Percentiles rank a stretch among this genome's conserved stretches.
These are phyloP conservation scores for Aptenodytes forsteri DNA, from an alignment of 2,113 vertebrate genomes.

Conservation along the genomic window DNA sequence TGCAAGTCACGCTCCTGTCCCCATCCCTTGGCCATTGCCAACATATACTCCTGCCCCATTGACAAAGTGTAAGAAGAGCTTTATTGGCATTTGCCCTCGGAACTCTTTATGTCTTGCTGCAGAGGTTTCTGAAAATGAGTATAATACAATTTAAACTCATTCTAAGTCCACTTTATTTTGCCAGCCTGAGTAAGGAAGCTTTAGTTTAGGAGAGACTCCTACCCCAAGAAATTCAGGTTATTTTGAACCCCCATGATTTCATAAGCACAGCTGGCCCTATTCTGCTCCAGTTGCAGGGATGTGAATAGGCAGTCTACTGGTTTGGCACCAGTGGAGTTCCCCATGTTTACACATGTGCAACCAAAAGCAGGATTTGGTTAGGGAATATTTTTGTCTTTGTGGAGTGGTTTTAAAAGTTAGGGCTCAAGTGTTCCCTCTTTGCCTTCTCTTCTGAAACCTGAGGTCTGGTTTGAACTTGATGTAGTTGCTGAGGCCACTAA, in stretches of 20 bases:
- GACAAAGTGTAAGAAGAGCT: not conserved
- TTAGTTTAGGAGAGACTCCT: not conserved
- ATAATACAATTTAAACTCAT: not conserved
- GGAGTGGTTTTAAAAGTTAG: not conserved
- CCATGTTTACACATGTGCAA: rapidly evolving
- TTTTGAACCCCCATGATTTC: not conserved
- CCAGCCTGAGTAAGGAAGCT: not conserved
- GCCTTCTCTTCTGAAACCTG: not conserved
- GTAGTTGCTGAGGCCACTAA: not conserved
- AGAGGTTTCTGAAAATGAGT: not conserved
- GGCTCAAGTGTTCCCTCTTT: not conserved
- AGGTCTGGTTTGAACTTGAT: not conserved
- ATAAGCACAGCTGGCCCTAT: not conserved
- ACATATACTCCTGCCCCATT: not conserved
- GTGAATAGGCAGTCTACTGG: not conserved
- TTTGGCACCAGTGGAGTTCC: not conserved
- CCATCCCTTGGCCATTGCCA: not conserved
- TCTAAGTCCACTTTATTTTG: not conserved
- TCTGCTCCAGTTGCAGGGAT: not conserved
- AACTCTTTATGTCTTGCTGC: not conserved
- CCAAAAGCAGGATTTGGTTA: not conserved
- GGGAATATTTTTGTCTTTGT: not conserved
- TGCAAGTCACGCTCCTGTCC: not conserved
- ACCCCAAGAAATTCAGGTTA: not conserved
- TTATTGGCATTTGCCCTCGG: not conserved